A percentile compares a stretch with the other conserved stretches of the same genome.
Evolutionary conservation across 2,113 vertebrate species (phyloP).

Genomic region (Eulacestoma nigropectus): DNA sequence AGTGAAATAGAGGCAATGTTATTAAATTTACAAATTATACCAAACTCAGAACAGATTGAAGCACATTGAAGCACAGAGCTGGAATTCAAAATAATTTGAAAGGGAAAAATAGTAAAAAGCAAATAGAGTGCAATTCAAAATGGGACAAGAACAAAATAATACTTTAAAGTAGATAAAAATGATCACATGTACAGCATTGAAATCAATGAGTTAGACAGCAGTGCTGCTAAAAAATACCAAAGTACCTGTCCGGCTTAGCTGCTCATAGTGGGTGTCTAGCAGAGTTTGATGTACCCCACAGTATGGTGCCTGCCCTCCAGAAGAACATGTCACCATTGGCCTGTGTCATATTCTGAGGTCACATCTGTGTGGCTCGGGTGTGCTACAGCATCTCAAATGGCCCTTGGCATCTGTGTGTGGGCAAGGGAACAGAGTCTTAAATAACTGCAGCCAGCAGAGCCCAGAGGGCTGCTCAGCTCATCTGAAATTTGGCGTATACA

Average conservation of each 20-base stretch:
- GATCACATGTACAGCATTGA: background rate
- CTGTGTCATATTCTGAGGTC: background rate
- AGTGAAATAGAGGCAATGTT: background rate
- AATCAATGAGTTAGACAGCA: background rate
- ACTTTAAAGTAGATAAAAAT: background rate
- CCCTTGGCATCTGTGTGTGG: background rate
- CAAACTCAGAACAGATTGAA: background rate
- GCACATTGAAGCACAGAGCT: background rate
- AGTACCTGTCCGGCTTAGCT: background rate
- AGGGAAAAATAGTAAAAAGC: background rate
- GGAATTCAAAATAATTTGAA: background rate
- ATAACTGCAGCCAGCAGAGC: background rate
- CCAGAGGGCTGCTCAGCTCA: background rate
- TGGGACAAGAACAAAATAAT: background rate
- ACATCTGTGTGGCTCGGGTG: background rate
- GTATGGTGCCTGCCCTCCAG: background rate
- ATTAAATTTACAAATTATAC: background rate
- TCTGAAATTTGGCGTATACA: background rate
- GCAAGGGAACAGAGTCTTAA: background rate
- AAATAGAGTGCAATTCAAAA: background rate
- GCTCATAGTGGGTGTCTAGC: background rate
- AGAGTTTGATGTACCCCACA: background rate
- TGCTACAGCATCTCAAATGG: background rate
- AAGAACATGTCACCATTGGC: fast-evolving
- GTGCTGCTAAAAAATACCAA: background rate